Conservation (phyloP, 1,140 invertebrate genomes). For the Macrobrachium nipponense region DNA sequence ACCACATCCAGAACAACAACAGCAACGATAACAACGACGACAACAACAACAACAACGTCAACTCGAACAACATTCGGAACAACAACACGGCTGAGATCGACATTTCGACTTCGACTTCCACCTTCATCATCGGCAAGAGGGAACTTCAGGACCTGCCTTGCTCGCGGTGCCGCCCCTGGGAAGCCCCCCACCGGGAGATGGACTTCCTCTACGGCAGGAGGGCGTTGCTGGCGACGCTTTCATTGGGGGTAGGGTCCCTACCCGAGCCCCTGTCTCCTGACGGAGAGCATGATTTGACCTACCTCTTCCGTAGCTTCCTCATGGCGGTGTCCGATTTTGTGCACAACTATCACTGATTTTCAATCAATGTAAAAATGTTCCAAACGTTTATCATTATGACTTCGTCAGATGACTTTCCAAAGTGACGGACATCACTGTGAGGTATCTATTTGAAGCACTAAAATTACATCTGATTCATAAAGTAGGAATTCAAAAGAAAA, state of each 20-base stretch:
- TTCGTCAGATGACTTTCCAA: no score
- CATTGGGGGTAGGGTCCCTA: neutral
- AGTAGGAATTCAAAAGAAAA: no score
- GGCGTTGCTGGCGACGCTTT: neutral
- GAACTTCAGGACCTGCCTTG: neutral
- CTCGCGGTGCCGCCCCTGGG: neutral
- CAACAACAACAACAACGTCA: conserved; percentile 22
- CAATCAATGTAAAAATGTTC: no score
- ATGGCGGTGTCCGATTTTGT: conserved; percentile 5
- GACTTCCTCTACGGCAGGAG: neutral
- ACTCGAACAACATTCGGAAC: conserved; percentile 5
- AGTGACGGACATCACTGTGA: no score
- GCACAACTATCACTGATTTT: neutral
- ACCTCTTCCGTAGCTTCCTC: no score
- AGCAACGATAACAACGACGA: neutral
- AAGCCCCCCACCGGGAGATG: neutral
- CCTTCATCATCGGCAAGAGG: neutral
- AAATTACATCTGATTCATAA: no score
- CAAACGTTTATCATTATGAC: no score
- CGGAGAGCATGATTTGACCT: neutral
- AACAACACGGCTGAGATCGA: neutral
- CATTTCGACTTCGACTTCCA: neutral
- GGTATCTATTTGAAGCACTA: no score
- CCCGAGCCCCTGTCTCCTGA: neutral
- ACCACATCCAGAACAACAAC: neutral